These are phyloP conservation scores for Heterodera carotae DNA, from an alignment of 1,140 invertebrate species.

Conservation along the genomic window DNA sequence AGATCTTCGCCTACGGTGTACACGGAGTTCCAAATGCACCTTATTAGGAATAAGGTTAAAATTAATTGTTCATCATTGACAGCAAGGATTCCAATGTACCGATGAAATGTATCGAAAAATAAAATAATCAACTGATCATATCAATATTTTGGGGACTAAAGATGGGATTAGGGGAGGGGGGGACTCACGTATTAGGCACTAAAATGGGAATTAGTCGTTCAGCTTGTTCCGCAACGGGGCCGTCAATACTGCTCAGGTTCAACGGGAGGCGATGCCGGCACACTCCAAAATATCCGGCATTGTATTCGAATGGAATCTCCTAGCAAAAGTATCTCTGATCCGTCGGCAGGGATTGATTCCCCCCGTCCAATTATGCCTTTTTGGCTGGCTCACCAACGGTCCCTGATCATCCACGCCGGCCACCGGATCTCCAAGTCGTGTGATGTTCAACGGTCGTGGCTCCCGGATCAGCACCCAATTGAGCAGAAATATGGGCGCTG, in stretches of 20 bases:
- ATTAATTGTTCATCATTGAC: too few species aligned
- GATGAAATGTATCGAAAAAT: too few species aligned
- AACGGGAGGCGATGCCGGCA: conserved; percentile 21
- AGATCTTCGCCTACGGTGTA: conserved; percentile 38
- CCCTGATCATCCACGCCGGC: conserved; percentile 27
- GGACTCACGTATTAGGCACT: conserved; percentile 12
- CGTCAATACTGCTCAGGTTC: conserved; percentile 30
- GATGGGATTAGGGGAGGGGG: too few species aligned
- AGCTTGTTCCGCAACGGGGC: conserved; percentile 10
- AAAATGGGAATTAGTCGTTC: not conserved
- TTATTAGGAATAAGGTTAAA: not conserved
- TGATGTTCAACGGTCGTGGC: conserved; percentile 33
- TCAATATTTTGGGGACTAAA: too few species aligned
- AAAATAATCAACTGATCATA: too few species aligned
- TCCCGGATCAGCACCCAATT: conserved; percentile 40
- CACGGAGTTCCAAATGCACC: conserved; percentile 38
- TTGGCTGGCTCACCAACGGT: conserved; percentile 15
- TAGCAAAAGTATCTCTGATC: not conserved
- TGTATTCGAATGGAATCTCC: conserved; percentile 41
- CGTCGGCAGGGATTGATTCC: too few species aligned
- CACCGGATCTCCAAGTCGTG: conserved; percentile 8
- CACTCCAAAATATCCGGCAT: conserved; percentile 45
- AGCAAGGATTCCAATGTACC: too few species aligned
- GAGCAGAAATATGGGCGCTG: conserved; percentile 40
- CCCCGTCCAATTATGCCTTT: not conserved